Evolutionary conservation across 2,113 vertebrate genomes (phyloP).

Genomic region (Echinops telfairi): DNA sequence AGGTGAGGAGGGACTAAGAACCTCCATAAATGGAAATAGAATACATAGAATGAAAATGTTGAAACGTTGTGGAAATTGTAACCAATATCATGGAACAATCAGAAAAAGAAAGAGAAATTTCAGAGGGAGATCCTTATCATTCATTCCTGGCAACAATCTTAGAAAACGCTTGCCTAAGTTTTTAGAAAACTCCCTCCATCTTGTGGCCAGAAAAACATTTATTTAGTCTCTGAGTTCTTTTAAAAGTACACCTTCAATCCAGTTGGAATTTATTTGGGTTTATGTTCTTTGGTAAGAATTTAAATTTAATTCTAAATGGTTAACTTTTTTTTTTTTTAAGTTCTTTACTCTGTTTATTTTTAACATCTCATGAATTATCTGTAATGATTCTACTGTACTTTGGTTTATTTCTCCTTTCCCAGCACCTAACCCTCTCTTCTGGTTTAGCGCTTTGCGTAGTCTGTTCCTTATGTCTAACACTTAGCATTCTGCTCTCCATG

Average conservation of each 20-base stretch:
- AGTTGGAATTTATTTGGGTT: slow-evolving; percentile 6
- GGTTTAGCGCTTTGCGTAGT: not conserved
- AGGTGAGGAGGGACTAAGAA: too few relatives aligned
- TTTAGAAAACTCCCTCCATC: not conserved
- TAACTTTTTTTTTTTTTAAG: not conserved
- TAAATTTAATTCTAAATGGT: slow-evolving; percentile 32
- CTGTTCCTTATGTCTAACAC: not conserved
- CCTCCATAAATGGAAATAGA: too few relatives aligned
- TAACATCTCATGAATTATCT: not conserved
- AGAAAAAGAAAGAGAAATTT: too few relatives aligned
- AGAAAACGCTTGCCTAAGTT: not conserved
- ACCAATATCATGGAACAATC: too few relatives aligned
- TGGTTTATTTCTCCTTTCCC: too few relatives aligned
- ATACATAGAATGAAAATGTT: too few relatives aligned
- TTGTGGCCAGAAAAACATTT: not conserved
- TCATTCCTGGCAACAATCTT: not conserved
- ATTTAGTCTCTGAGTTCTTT: not conserved
- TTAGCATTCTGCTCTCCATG: not conserved
- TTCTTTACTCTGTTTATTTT: not conserved
- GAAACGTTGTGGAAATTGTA: too few relatives aligned
- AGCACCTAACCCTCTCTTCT: not conserved
- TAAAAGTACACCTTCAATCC: not conserved
- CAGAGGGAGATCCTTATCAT: not conserved
- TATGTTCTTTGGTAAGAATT: not conserved
- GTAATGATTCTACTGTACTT: not conserved